Base-by-base conservation (phyloP, 2,113 vertebrate genomes). In the Mastomys coucha region DNA sequence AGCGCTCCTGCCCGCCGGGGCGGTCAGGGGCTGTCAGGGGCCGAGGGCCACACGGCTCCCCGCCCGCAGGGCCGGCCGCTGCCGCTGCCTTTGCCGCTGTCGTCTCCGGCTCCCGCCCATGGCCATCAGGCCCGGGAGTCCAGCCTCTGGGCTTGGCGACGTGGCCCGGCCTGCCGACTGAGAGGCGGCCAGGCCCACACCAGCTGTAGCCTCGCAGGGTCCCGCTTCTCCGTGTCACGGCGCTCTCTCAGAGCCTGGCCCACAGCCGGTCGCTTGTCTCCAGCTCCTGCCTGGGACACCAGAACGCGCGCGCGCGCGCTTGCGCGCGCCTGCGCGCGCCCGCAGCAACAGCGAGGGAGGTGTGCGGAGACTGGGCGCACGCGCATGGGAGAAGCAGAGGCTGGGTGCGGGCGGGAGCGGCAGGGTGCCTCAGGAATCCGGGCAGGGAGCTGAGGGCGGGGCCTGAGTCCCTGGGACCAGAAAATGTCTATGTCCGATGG, bases 81-180 rank as follows among this genome's bases (percentile, higher is more conserved):
- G 94, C 89, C 95, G 84, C 88, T 88, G 92, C 92, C 87, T 93
- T 89, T 92, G 94, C 85, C 65, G 45, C 28, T 58, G 87, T 93
- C 93, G 77, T 89, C 93, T 94, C 90, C 78, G 42, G 84, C 72
- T 96, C 91, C 96, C 78, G 65, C 96, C 97, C 97, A 97, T 97
- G 96, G 93, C 93, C 96, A 65, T 91, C 58, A 24, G 56, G 88
- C 95, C 89, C 7, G 63, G 89, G 96, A 97, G 91, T 93, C 93
- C 20, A 80, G 94, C 97, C 87, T 53, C 92, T 5, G 58, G 58
- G 36, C 92, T 91, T 42, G 14, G 95, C 76, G 81, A 88, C 63
- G 31, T 81, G 72, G 93, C 93, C 90, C 42, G 84, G 94, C 80
- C 95, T 7, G 78, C 82, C 80, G 67, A 94, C 70, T 42, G 81